Base-by-base conservation (phyloP, 2,888 invertebrate genomes). In the Dilophus febrilis region DNA sequence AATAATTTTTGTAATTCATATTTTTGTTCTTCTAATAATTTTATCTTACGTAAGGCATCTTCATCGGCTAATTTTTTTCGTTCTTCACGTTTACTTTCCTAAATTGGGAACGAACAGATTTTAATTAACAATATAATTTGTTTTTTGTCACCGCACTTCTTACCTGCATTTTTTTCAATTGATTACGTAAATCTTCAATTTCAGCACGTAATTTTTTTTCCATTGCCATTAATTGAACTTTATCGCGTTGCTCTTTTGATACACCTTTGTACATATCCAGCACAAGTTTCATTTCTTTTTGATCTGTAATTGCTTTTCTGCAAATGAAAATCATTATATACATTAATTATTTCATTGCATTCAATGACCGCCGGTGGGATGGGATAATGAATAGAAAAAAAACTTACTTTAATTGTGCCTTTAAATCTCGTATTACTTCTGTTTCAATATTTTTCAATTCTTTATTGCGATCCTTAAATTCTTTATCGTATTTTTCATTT, bases 201-300 rank as follows among this genome's bases (percentile, higher is more conserved):
- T 95, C 94, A 40, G 83, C 82, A 19, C 90, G 65, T 2, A 84
- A 74, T 64, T 91, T 91, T 53, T 91, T 79, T 63, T 95, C 94
- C 1, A 85, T 82, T 1, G 91, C 88, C 92, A 94, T 91, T 42
- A 94, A 68, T 64, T 90, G 88, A 33, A 90, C 92, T 65, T 94
- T 94, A 58, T 95, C 94, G 5, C 94, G 70, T 57, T 91, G 90
- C 55, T 95, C 95, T 59, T 94, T 95, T 42, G 90, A 83, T 8
- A 87, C 87, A n/a, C 90, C 87, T 65, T 94, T 95, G 66, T 94
- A 92, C 88, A 92, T 92, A 59, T 95, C 94, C 45, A 94, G 66
- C 11, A 95, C 62, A 0, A 95, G 64, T 57, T 94, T 94, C 75
- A 94, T 73, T 60, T 95, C 95, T 52, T 90, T 88, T 61, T 91